These are phyloP conservation scores for Pterobdella sp. DNA, from an alignment of 2,888 invertebrate genomes.

Conservation along the genomic window DNA sequence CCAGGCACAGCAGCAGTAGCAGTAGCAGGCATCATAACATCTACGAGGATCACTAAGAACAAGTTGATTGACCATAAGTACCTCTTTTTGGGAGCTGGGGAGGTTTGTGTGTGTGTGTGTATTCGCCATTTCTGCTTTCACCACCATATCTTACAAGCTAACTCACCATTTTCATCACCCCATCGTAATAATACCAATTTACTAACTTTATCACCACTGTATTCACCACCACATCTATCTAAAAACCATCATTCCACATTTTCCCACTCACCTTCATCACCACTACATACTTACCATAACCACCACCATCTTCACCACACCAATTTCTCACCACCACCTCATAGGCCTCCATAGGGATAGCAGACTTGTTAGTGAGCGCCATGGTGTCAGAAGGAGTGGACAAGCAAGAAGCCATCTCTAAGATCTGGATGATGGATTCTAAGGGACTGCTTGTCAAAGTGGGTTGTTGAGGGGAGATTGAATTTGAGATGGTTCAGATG, in stretches of 20 bases:
- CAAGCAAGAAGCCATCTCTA: conserved; percentile 66
- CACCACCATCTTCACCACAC: neutral
- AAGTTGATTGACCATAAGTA: conserved; percentile 75
- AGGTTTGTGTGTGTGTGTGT: conserved; percentile 57
- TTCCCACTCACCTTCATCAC: neutral
- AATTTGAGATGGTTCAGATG: neutral
- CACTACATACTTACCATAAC: neutral
- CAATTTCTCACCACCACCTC: neutral
- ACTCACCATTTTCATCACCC: neutral
- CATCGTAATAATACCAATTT: neutral
- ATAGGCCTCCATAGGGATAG: conserved; percentile 85
- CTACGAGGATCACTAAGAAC: conserved; percentile 74
- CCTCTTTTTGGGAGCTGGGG: conserved; percentile 93
- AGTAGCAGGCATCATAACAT: conserved; percentile 82
- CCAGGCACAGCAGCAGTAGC: conserved; percentile 79
- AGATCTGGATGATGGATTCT: conserved; percentile 92
- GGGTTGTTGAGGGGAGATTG: neutral
- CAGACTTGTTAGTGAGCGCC: conserved; percentile 79
- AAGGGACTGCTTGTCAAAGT: conserved; percentile 63
- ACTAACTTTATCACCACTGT: neutral
- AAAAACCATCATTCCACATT: neutral
- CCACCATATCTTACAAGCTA: no score
- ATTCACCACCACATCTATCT: neutral
- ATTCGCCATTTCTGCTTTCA: neutral
- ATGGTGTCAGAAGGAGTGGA: conserved; percentile 70